Conservation (phyloP, 1,140 invertebrate species). For the Pectinophora gossypiella region DNA sequence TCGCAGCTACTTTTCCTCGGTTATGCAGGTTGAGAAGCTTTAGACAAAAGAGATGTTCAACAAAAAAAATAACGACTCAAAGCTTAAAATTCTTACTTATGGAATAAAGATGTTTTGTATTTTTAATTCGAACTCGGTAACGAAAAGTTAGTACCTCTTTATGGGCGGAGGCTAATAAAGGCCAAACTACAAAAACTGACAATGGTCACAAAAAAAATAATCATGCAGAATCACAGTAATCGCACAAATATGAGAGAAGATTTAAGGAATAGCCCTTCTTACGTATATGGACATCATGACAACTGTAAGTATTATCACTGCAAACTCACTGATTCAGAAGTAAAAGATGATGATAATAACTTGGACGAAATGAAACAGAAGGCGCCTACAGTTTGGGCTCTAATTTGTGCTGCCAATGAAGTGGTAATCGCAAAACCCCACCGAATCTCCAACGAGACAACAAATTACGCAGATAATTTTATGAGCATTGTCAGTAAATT, state of each 20-base stretch:
- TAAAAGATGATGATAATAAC: background rate
- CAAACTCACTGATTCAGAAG: background rate
- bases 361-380: background rate
- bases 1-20: background rate
- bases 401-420: conserved; percentile 13
- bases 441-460: conserved; percentile 10
- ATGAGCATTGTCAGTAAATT: conserved; percentile 12
- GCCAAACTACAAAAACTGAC: background rate
- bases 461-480: conserved; percentile 14
- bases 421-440: background rate
- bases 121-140: background rate
- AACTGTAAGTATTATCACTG: conserved; percentile 1
- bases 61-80: too few species aligned
- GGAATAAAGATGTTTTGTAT: background rate
- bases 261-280: background rate
- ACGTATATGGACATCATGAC: background rate
- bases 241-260: background rate
- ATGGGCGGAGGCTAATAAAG: background rate
- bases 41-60: background rate
- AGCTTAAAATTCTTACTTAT: background rate
- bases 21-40: background rate
- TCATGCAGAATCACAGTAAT: background rate
- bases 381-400: background rate
- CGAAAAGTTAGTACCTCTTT: background rate
- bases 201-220: background rate